Evolutionary conservation across 1,140 invertebrate genomes (phyloP).

Genomic region (Phymastichus coffea): DNA sequence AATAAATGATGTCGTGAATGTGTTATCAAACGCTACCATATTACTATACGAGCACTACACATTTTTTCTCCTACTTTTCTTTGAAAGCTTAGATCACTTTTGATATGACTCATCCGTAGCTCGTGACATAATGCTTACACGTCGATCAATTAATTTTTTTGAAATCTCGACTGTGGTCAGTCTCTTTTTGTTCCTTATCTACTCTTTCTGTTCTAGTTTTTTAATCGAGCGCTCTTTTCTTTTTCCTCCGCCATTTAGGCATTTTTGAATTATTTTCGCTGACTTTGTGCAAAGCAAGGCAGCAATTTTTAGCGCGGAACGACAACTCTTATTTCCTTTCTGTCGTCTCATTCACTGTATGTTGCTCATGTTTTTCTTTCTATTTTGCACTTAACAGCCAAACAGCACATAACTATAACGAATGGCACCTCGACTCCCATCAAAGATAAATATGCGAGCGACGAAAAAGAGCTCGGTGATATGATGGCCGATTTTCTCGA

Average conservation of each 20-base stretch:
- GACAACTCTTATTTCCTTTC: not conserved
- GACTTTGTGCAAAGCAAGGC: not conserved
- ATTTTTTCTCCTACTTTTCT: slow-evolving; percentile 14
- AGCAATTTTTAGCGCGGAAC: not conserved
- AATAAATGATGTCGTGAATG: slow-evolving; percentile 12
- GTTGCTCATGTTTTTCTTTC: slow-evolving; percentile 34
- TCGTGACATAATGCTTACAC: slow-evolving; percentile 12
- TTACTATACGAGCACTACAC: slow-evolving; percentile 22
- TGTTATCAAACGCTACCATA: slow-evolving; percentile 7
- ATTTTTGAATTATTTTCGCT: slow-evolving; percentile 1
- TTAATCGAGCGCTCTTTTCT: no score
- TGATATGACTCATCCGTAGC: slow-evolving; percentile 7
- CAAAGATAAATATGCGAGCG: slow-evolving; percentile 56
- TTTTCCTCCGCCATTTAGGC: not conserved
- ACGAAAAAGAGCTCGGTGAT: slow-evolving; percentile 55
- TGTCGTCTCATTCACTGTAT: slow-evolving; percentile 11
- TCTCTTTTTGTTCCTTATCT: no score
- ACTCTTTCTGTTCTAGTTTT: no score
- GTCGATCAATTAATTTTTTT: not conserved
- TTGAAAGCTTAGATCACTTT: slow-evolving; percentile 15
- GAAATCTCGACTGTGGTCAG: not conserved
- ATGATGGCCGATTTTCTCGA: slow-evolving; percentile 54
- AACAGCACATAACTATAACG: slow-evolving; percentile 55
- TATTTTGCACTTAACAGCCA: slow-evolving; percentile 52
- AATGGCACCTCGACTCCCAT: slow-evolving; percentile 57